phyloP scores from a whole-genome alignment of 2,888 invertebrate genomes.

The Polydrusus pterygomalis region DNA sequence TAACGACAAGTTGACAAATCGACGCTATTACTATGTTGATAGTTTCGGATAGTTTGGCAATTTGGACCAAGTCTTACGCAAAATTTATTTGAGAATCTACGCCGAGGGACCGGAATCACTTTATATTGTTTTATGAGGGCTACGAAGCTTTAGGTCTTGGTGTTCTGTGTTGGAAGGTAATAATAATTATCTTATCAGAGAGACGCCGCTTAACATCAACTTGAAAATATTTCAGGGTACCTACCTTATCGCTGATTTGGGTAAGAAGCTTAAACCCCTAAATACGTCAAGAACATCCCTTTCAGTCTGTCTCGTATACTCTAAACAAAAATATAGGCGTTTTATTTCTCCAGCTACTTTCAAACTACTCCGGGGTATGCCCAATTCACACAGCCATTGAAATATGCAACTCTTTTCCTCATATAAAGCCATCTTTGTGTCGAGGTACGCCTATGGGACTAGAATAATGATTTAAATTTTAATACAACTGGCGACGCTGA shows the following conservation, averaged over 20 bases:
- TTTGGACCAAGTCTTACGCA: conserved; percentile 2
- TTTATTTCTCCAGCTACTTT: conserved; percentile 39
- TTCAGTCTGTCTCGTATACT: not conserved
- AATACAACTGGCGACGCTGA: conserved; percentile 26
- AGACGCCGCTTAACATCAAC: too few species aligned
- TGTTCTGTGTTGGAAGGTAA: too few species aligned
- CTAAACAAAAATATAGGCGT: conserved; percentile 33
- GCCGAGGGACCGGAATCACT: not conserved
- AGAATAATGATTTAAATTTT: conserved; percentile 37
- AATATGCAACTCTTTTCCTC: conserved; percentile 37
- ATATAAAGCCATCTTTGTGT: conserved; percentile 31
- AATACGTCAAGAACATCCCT: too few species aligned
- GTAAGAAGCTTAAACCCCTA: too few species aligned
- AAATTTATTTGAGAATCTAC: conserved; percentile 10
- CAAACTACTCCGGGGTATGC: conserved; percentile 29
- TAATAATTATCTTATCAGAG: too few species aligned
- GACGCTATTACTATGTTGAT: conserved; percentile 21
- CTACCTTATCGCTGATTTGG: too few species aligned
- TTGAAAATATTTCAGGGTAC: too few species aligned
- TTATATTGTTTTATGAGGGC: not conserved
- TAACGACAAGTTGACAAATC: conserved; percentile 25
- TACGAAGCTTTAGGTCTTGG: too few species aligned
- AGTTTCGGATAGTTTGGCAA: conserved; percentile 21
- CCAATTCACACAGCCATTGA: conserved; percentile 10
- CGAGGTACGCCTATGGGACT: conserved; percentile 21